phyloP scores from a whole-genome alignment of 64 coral and sea anemone species.

The Pachyseris speciosa region DNA sequence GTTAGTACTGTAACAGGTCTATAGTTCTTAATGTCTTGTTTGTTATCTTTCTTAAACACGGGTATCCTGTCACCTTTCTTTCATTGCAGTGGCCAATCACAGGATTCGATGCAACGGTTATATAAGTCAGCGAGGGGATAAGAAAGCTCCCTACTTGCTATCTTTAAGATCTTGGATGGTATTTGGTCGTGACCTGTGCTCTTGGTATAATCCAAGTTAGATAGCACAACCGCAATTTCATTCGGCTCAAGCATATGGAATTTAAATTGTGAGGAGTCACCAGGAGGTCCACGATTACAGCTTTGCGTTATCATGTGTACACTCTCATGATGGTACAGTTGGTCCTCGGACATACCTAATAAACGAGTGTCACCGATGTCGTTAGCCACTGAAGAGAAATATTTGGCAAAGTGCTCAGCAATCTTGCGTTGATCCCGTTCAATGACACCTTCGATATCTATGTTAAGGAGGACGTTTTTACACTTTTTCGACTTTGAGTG shows the following conservation, averaged over 20 bases:
- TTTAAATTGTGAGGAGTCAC: neutral
- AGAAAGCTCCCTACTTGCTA: slow-evolving; percentile 23
- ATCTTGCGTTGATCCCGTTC: neutral
- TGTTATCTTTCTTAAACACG: slow-evolving; percentile 35
- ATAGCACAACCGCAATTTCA: neutral
- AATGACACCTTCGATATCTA: neutral
- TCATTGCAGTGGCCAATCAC: neutral
- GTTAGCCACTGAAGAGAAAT: slow-evolving; percentile 22
- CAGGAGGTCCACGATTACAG: neutral
- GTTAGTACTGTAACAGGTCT: slow-evolving; percentile 25
- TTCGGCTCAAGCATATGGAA: neutral
- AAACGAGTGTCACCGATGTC: slow-evolving; percentile 19
- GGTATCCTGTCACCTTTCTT: slow-evolving; percentile 44
- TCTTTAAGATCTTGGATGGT: slow-evolving; percentile 8
- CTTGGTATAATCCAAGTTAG: neutral
- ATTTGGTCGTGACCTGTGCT: slow-evolving; percentile 10
- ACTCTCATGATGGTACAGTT: slow-evolving; percentile 22
- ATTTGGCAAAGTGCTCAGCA: slow-evolving; percentile 2
- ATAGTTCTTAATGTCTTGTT: slow-evolving; percentile 26
- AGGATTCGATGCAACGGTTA: slow-evolving; percentile 6
- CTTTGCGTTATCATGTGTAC: slow-evolving; percentile 6
- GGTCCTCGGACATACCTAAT: neutral
- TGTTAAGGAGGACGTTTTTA: neutral
- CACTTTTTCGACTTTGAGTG: neutral
- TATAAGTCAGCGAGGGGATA: neutral